Base-by-base conservation (phyloP, 2,113 vertebrate genomes). In the Pelecanus crispus region DNA sequence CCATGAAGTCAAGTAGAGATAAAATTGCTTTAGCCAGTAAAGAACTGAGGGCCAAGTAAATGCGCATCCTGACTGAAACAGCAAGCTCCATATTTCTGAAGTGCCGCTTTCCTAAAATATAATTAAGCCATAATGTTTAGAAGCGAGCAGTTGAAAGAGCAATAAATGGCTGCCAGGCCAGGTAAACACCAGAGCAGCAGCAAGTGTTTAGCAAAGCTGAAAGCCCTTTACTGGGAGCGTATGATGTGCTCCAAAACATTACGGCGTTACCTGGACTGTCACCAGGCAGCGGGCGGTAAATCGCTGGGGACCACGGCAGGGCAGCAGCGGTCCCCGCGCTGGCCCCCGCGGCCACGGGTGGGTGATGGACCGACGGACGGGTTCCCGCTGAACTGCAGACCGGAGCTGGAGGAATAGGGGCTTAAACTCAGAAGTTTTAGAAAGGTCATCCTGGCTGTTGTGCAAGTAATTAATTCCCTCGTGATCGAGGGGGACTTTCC, bases 121-220 rank as follows among this genome's bases (percentile, higher is more conserved):
- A 93, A 97, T 96, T 96, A 95, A 96, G 97, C 73, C 47, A 7
- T 97, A 94, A 96, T 61, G 93, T 87, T 95, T 40, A 56, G 93
- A 89, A 90, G 78, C 24, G 17, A 73, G 95, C 82, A 5, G 17
- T 66, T 78, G 95, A 74, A 82, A n/a, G 92, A 91, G 95, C 94
- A 87, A 42, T 96, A 92, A 97, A 81, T 86, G 88, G 81, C 90
- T 94, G 92, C 81, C 88, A 12, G 94, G 91, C 36, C 40, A 94
- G 97, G 96, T 81, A 91, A 96, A 86, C 79, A 90, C 10, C 74
- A 7, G 49, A 40, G 65, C 74, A 36, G 78, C 71, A 44, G 96
- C 95, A 72, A 88, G 88, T 2, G 36, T 72, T 85, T 32, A 70
- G 93, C 92, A 50, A 66, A 75, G 92, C 85, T 81, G 93, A 77